A percentile compares a stretch with the other conserved stretches of the same genome.
Conservation (phyloP, 2,888 invertebrate species). For the Amphipoea lucens region DNA sequence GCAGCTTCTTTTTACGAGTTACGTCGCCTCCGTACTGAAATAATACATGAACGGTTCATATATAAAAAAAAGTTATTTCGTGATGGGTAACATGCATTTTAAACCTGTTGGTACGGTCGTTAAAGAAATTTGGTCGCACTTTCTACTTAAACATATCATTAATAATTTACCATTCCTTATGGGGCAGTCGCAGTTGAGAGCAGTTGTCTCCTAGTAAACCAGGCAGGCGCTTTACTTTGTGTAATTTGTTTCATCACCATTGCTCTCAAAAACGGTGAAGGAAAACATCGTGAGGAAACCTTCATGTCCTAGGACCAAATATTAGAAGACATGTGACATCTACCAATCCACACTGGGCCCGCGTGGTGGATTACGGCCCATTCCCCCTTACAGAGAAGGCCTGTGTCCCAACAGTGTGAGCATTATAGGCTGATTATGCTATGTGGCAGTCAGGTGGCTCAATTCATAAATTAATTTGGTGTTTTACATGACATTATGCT, state of each 20-base stretch:
- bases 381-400: neutral
- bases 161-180: neutral
- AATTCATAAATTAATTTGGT: neutral
- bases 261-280: no score
- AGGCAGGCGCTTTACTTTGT: no score
- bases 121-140: neutral
- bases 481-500: constrained; percentile 72
- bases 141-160: neutral
- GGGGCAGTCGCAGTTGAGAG: no score
- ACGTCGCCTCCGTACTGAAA: constrained; percentile 97
- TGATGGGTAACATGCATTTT: neutral
- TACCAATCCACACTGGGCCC: neutral
- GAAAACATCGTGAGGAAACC: no score
- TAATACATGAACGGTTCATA: constrained; percentile 8
- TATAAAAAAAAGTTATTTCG: neutral
- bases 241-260: no score
- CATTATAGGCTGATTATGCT: neutral
- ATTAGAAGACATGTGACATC: no score
- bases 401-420: neutral
- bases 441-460: neutral
- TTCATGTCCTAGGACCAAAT: no score
- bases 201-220: no score
- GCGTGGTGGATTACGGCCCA: neutral
- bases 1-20: constrained; percentile 96
- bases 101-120: neutral